Evolutionary conservation across 2,113 vertebrate genomes (phyloP).

Genomic region (Apodemus sylvaticus): DNA sequence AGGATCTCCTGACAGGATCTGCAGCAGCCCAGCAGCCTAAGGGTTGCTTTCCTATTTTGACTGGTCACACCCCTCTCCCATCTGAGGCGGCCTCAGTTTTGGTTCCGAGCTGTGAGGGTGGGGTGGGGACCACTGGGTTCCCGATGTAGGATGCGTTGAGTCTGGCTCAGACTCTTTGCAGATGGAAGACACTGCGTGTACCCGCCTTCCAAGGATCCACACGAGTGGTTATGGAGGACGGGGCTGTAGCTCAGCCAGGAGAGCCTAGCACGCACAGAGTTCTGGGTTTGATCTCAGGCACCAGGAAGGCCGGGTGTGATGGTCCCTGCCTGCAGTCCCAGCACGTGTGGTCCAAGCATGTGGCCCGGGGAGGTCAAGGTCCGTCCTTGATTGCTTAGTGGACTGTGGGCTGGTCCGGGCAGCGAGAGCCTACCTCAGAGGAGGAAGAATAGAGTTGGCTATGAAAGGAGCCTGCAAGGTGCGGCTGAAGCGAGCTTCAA

Average conservation of each 20-base stretch:
- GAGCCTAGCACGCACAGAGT: neutral
- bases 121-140: neutral
- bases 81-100: neutral
- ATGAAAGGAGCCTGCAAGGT: neutral
- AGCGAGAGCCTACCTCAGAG: neutral
- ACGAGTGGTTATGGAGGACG: neutral
- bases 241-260: neutral
- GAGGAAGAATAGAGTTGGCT: neutral
- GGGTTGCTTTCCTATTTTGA: neutral
- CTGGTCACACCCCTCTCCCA: neutral
- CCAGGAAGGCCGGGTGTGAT: neutral
- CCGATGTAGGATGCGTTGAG: no score
- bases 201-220: neutral
- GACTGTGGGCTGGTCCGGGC: neutral
- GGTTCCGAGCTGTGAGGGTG: neutral
- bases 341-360: neutral
- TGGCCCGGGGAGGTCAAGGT: neutral
- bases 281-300: neutral
- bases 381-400: neutral
- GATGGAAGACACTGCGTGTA: neutral
- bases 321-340: neutral
- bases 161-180: neutral
- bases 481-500: neutral
- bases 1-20: neutral
- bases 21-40: accelerated